Evolutionary conservation across 2,797 vertebrate species (phyloP).

Genomic region (Luscinia luscinia): DNA sequence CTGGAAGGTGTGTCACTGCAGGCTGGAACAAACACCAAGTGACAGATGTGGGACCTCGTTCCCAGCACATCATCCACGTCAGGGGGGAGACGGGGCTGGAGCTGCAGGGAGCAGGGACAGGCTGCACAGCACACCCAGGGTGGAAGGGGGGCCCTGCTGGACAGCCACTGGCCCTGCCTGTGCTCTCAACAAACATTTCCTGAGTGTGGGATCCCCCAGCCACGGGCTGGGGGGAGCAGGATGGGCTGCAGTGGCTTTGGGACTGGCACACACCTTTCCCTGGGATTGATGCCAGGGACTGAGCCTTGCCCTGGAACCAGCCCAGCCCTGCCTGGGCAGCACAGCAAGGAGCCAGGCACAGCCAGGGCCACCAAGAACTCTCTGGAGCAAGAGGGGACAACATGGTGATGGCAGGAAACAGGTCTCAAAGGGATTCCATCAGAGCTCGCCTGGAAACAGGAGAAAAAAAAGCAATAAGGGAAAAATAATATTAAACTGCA

Average conservation of each 20-base stretch:
- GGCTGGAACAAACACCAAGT: not conserved
- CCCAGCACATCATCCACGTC: not conserved
- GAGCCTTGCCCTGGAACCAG: not conserved
- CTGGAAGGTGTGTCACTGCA: not conserved
- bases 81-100: not conserved
- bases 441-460: not conserved
- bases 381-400: constrained; percentile 19
- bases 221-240: not conserved
- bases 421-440: not conserved
- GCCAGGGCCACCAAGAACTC: not conserved
- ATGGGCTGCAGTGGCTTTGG: not conserved
- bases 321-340: not conserved
- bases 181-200: constrained; percentile 56
- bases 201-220: not conserved
- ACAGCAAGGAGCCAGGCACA: not conserved
- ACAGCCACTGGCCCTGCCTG: not conserved
- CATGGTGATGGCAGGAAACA: constrained; percentile 23
- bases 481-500: constrained; percentile 13
- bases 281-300: not conserved
- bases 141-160: no score
- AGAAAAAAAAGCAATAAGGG: not conserved
- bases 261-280: not conserved
- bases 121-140: not conserved
- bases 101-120: constrained; percentile 30
- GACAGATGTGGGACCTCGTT: constrained; percentile 14